Evolutionary conservation across 2,113 vertebrate genomes (phyloP).

Genomic region (Donacobius atricapilla): DNA sequence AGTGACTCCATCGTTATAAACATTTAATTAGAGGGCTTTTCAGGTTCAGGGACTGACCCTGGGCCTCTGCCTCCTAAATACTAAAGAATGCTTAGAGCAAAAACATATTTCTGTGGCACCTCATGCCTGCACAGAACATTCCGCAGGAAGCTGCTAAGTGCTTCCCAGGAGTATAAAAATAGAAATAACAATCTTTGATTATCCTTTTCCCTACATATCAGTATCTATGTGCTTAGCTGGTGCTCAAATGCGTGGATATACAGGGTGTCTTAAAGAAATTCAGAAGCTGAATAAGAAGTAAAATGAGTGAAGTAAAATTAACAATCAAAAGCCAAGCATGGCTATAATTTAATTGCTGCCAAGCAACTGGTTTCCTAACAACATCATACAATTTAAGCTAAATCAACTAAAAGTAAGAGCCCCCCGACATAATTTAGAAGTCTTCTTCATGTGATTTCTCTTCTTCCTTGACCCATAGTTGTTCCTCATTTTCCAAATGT

Average conservation of each 20-base stretch:
- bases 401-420: background rate
- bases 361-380: background rate
- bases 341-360: background rate
- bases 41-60: background rate
- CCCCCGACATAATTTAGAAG: background rate
- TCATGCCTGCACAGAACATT: slow-evolving; percentile 24
- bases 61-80: background rate
- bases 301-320: background rate
- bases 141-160: slow-evolving; percentile 45
- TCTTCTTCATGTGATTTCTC: background rate
- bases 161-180: slow-evolving; percentile 31
- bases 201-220: background rate
- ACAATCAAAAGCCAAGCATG: background rate
- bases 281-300: background rate
- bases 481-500: background rate
- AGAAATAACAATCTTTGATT: slow-evolving; percentile 3
- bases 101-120: background rate
- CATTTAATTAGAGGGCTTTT: background rate
- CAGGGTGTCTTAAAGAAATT: background rate
- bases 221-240: background rate
- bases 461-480: background rate
- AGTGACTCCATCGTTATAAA: background rate
- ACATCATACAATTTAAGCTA: background rate
- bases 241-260: background rate
- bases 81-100: background rate